Evolutionary conservation across 2,797 vertebrate species (phyloP), one percentile per base, ranked within the genome.

Genomic region (Lepilemur ruficaudatus): DNA sequence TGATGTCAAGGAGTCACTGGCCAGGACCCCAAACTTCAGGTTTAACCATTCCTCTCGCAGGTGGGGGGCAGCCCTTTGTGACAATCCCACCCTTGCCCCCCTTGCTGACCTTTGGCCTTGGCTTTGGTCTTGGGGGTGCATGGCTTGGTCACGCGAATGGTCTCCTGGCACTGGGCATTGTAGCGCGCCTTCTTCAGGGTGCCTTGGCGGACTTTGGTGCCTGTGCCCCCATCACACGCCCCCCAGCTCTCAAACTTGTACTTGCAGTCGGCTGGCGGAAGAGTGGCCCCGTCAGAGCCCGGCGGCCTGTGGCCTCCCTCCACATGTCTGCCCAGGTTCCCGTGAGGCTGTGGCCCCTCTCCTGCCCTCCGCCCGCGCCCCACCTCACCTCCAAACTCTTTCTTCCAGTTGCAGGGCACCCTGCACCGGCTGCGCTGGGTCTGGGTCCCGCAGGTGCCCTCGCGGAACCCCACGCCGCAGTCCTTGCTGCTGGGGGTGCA

Each of bases 381-480:
- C 43, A 0, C 63, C 99, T 98, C 98, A 99, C 99, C 99, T 98
- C 99, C 99, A 94, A 99, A 99, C 96, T 99, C 99, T 98, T 99
- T 99, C 98, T 99, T 99, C 99, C 99, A 99, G 99, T 99, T 99
- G 98, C 99, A 99, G 67, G 99, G 99, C 93, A 99, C 99, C 98
- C 98, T 99, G 98, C 99, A 99, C 96, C 99, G 99, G 89, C 99
- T 98, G 96, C 99, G 99, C 98, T 99, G 99, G 0, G 98, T 99
- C 88, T 98, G 99, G 0, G 99, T 98, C 11, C 99, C 99, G 83
- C 99, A 99, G 73, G 98, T 99, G 5, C 99, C 99, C 70, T 99
- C 99, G 0, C 99, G 99, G 96, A 99, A 98, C 0, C 99, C 99
- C 2, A 98, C 92, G 4, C 99, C 99, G 25, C 99, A 99, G 98